phyloP scores from a whole-genome alignment of 2,888 invertebrate species.

The Pterostichus niger region DNA sequence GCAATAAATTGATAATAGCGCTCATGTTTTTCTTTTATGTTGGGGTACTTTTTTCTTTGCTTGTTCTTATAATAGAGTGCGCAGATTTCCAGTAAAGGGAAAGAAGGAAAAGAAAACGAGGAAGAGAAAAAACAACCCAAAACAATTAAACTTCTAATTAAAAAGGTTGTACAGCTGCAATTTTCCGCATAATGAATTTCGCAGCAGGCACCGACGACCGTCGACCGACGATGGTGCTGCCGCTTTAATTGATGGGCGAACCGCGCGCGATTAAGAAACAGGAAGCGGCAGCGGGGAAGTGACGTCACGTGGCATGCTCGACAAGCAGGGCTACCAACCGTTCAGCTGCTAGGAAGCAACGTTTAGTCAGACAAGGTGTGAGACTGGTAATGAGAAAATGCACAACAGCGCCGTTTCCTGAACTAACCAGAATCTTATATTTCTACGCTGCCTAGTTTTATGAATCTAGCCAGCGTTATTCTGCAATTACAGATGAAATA shows the following conservation, averaged over 20 bases:
- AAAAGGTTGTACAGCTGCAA: slow-evolving; percentile 67
- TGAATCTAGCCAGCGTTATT: slow-evolving; percentile 34
- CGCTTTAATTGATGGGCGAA: slow-evolving; percentile 66
- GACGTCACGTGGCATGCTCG: slow-evolving; percentile 27
- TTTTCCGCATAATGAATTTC: slow-evolving; percentile 67
- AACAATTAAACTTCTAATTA: slow-evolving; percentile 67
- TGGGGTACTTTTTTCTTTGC: slow-evolving; percentile 57
- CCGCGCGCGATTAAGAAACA: slow-evolving; percentile 65
- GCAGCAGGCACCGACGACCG: slow-evolving; percentile 54
- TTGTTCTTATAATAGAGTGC: slow-evolving; percentile 65
- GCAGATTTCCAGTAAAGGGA: slow-evolving; percentile 60
- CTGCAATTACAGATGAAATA: slow-evolving; percentile 27
- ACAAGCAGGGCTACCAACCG: neutral
- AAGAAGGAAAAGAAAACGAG: slow-evolving; percentile 57
- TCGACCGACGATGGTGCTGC: slow-evolving; percentile 40
- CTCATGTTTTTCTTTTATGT: slow-evolving; percentile 61
- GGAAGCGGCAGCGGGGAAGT: slow-evolving; percentile 44
- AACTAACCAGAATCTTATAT: slow-evolving; percentile 49
- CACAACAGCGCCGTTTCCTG: slow-evolving; percentile 26
- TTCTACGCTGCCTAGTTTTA: slow-evolving; percentile 33
- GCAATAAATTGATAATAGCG: slow-evolving; percentile 65
- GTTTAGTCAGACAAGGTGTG: slow-evolving; percentile 35
- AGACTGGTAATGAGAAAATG: slow-evolving; percentile 52
- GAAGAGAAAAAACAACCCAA: slow-evolving; percentile 62
- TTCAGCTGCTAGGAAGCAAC: neutral